Conservation (phyloP, 2,113 vertebrate genomes). For the human region GRCh38 chrX:121095501-121096000, state of each 20-base stretch:
- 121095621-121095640: background rate
- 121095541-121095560: too few relatives aligned
- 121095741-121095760: background rate
- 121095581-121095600: background rate
- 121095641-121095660: background rate
- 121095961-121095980: constrained; percentile 18
- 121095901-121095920: constrained; percentile 1
- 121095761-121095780: background rate
- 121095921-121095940: constrained; percentile 1
- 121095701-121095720: background rate
- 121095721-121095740: background rate
- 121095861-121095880: background rate
- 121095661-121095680: background rate
- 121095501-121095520: too few relatives aligned
- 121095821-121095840: constrained; percentile 24
- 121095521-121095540: too few relatives aligned
- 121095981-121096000: background rate
- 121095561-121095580: background rate
- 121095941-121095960: background rate
- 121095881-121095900: background rate
- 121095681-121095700: background rate
- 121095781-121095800: constrained; percentile 13
- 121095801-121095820: background rate
- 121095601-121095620: too few relatives aligned
- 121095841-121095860: background rate